A percentile compares a stretch with the other conserved stretches of the same genome.
Evolutionary conservation across 2,888 invertebrate species (phyloP).

Genomic region (Drosophila birchii): DNA sequence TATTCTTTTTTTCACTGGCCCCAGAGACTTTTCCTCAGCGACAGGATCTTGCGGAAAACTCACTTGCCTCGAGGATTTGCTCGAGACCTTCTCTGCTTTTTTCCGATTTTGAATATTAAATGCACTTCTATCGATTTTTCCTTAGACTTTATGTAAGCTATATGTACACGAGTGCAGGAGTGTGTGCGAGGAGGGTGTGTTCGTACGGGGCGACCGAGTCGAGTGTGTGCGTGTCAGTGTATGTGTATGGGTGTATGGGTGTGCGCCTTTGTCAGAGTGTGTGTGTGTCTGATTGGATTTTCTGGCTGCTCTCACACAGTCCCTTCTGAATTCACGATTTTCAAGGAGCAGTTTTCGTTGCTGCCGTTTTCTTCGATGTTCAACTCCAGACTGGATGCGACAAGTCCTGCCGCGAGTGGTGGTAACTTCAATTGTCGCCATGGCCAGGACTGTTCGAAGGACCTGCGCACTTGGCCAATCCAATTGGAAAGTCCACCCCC

Average conservation of each 20-base stretch:
- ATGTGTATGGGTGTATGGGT: constrained; percentile 47
- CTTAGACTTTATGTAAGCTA: constrained; percentile 75
- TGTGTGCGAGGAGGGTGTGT: constrained; percentile 47
- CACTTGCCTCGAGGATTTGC: constrained; percentile 24
- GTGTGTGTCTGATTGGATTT: constrained; percentile 74
- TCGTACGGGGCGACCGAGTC: constrained; percentile 44
- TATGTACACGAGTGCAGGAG: constrained; percentile 56
- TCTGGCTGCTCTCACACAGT: constrained; percentile 71
- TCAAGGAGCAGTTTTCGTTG: constrained; percentile 71
- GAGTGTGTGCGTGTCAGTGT: constrained; percentile 54
- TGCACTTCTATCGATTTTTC: constrained; percentile 78
- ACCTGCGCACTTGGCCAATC: constrained; percentile 82
- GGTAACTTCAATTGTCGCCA: constrained; percentile 53
- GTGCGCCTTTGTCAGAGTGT: constrained; percentile 36
- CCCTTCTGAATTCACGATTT: constrained; percentile 59
- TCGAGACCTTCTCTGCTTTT: constrained; percentile 38
- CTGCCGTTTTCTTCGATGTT: constrained; percentile 84
- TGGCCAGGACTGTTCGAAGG: constrained; percentile 79
- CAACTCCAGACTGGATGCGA: constrained; percentile 83
- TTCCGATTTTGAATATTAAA: constrained; percentile 64
- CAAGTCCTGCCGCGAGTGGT: constrained; percentile 78
- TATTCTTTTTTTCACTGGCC: constrained; percentile 68
- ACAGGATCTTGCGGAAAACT: constrained; percentile 10
- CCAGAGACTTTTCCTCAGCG: constrained; percentile 35
- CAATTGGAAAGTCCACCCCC: constrained; percentile 62